Evolutionary conservation across 2,113 vertebrate species (phyloP), one percentile per base, ranked within the genome.

Genomic region (Takifugu flavidus): DNA sequence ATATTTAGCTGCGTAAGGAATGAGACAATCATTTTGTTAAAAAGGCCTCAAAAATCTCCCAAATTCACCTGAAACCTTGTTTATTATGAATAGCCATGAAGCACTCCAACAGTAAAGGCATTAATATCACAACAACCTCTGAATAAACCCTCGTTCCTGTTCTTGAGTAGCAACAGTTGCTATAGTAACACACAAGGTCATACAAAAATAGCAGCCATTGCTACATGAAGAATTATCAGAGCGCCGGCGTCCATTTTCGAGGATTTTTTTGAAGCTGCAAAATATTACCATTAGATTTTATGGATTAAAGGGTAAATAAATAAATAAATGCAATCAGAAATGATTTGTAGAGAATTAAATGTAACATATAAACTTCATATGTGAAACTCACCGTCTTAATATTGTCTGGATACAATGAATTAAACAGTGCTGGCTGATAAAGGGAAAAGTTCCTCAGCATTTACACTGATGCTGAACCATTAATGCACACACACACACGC

Each of bases 141-240:
- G 75, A 83, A 85, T 69, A 76, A 70, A 85, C 52, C 65, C 67
- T 82, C 65, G 67, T 60, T 70, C 61, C 62, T 63, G 72, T 72
- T 64, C 75, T 76, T 82, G 74, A 83, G 64, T 71, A 76, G 84
- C 82, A 87, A 89, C 87, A 83, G 88, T 91, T 88, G 70, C 90
- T 80, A 92, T 89, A 82, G 87, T 79, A 91, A 92, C 88, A 69
- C 79, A 77, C 75, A 82, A 83, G 74, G 88, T 83, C 79, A 84
- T 69, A 62, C 73, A 77, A 78, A 84, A 84, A 87, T 78, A 83
- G 77, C 80, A 67, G 70, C 67, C 52, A 83, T 81, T 86, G 84
- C 73, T 60, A 83, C 79, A 78, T 43, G 62, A 73, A 67, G 34
- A 62, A 70, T 55, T 65, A 54, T 55, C 61, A 70, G 52, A 49